Evolutionary conservation across 2,113 vertebrate species (phyloP).

Genomic region (Jaculus jaculus): DNA sequence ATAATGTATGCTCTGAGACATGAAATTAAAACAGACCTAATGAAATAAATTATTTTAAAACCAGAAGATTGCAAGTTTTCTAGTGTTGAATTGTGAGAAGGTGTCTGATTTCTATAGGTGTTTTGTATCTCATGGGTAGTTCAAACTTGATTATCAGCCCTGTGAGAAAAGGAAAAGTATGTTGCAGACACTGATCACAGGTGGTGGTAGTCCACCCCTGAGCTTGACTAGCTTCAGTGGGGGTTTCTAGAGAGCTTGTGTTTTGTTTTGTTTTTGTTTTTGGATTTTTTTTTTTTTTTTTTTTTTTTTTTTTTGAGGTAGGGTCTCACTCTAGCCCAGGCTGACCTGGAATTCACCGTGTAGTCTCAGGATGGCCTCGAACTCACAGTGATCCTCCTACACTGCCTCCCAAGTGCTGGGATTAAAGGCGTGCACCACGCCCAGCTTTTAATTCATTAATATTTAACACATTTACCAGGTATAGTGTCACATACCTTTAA

Average conservation of each 20-base stretch:
- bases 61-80: slow-evolving; percentile 78
- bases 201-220: not conserved
- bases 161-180: not conserved
- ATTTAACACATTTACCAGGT: not conserved
- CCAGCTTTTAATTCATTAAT: not conserved
- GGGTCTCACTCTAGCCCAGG: too few relatives aligned
- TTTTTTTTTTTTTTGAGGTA: too few relatives aligned
- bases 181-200: not conserved
- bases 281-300: too few relatives aligned
- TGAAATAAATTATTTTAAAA: slow-evolving; percentile 92
- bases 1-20: slow-evolving; percentile 86
- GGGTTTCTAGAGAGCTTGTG: not conserved
- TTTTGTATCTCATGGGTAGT: slow-evolving; percentile 80
- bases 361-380: too few relatives aligned
- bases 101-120: slow-evolving; percentile 33
- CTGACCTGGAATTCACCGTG: too few relatives aligned
- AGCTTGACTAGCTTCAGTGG: not conserved
- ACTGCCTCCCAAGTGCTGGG: too few relatives aligned
- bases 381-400: too few relatives aligned
- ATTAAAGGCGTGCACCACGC: too few relatives aligned
- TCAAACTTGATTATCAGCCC: slow-evolving; percentile 66
- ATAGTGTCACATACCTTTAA: too few relatives aligned
- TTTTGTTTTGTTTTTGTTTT: too few relatives aligned
- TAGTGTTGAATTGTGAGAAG: slow-evolving; percentile 78
- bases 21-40: slow-evolving; percentile 83